Percentiles rank a stretch among this genome's conserved stretches.
These are phyloP conservation scores for Athetis lepigone DNA, from an alignment of 2,888 invertebrate genomes.

Conservation along the genomic window DNA sequence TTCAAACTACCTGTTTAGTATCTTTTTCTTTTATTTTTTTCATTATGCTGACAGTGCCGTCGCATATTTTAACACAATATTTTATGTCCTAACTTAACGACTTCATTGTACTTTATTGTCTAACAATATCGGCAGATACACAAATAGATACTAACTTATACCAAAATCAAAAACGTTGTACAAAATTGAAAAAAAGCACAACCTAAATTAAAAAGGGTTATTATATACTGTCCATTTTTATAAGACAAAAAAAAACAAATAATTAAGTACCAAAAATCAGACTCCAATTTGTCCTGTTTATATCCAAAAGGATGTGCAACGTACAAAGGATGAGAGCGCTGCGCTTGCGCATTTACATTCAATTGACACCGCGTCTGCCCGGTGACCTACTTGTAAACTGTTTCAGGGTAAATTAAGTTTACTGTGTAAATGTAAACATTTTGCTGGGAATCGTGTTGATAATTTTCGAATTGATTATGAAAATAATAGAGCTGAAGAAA, in stretches of 20 bases:
- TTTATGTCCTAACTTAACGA: not conserved
- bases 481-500: too few relatives aligned
- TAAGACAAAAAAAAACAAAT: not conserved
- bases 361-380: slow-evolving; percentile 76
- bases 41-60: too few relatives aligned
- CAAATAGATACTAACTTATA: not conserved
- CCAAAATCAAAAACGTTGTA: not conserved
- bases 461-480: too few relatives aligned
- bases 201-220: too few relatives aligned
- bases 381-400: slow-evolving; percentile 79
- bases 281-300: slow-evolving; percentile 26
- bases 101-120: not conserved
- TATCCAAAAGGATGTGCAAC: slow-evolving; percentile 56
- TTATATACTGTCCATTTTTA: too few relatives aligned
- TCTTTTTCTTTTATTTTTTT: too few relatives aligned
- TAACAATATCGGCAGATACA: not conserved
- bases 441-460: too few relatives aligned
- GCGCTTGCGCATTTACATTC: slow-evolving; percentile 85
- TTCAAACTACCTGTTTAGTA: not conserved
- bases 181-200: not conserved
- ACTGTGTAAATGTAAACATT: not conserved
- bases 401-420: slow-evolving; percentile 53
- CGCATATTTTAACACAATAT: too few relatives aligned
- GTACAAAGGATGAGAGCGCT: slow-evolving; percentile 74
- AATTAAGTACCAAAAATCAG: not conserved